Conservation (phyloP, 2,797 vertebrate genomes). For the Poeciliopsis infans region DNA sequence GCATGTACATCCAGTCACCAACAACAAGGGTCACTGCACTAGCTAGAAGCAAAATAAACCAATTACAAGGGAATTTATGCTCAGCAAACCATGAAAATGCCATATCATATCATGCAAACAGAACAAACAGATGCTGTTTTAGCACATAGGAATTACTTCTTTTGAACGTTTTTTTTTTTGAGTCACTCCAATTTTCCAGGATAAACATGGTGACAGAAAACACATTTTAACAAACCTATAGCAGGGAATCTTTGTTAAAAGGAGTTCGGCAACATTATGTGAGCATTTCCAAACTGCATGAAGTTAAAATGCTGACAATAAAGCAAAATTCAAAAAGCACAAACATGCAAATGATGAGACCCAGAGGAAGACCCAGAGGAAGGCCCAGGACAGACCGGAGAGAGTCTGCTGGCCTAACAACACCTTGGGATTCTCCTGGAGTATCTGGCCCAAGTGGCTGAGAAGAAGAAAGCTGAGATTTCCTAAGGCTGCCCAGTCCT, state of each 20-base stretch:
- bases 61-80: slow-evolving; percentile 68
- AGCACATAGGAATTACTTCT: slow-evolving; percentile 49
- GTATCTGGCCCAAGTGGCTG: not conserved
- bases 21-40: slow-evolving; percentile 60
- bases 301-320: not conserved
- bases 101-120: slow-evolving; percentile 65
- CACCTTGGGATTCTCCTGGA: not conserved
- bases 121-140: slow-evolving; percentile 55
- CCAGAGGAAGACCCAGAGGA: not conserved
- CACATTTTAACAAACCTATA: slow-evolving; percentile 22
- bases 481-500: not conserved
- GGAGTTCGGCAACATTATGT: slow-evolving; percentile 8
- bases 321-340: not conserved
- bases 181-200: slow-evolving; percentile 17
- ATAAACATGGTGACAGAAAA: slow-evolving; percentile 28
- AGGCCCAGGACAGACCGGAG: not conserved
- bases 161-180: slow-evolving; percentile 19
- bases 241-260: not conserved
- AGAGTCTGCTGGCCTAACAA: not conserved
- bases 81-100: slow-evolving; percentile 68
- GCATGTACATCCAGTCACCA: slow-evolving; percentile 50
- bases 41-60: slow-evolving; percentile 58
- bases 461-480: not conserved
- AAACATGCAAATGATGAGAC: not conserved
- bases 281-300: slow-evolving; percentile 4